Percentiles rank a stretch among this genome's conserved stretches.
phyloP scores from a whole-genome alignment of 2,888 invertebrate genomes.

The Andrena dorsata region DNA sequence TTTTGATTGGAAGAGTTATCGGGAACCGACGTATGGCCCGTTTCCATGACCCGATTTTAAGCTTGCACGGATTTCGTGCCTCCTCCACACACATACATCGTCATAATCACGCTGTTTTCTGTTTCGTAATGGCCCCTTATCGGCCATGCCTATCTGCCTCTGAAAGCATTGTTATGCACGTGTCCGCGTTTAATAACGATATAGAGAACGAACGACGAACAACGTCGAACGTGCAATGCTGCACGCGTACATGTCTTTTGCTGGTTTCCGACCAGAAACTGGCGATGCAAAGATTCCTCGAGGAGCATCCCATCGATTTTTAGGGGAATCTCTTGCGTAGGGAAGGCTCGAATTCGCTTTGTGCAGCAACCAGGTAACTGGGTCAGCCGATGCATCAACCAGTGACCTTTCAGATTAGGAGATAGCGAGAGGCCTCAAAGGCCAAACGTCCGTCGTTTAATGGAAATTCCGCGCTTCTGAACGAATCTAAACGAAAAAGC shows the following conservation, averaged over 20 bases:
- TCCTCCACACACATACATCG: constrained; percentile 7
- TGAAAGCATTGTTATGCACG: constrained; percentile 32
- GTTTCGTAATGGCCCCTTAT: constrained; percentile 59
- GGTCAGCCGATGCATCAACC: constrained; percentile 65
- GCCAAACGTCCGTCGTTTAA: constrained; percentile 55
- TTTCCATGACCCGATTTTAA: constrained; percentile 66
- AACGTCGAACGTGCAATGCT: neutral
- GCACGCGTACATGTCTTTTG: neutral
- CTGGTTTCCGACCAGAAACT: neutral
- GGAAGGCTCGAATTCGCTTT: constrained; percentile 42
- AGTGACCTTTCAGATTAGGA: constrained; percentile 61
- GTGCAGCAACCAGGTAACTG: constrained; percentile 54
- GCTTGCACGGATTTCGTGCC: constrained; percentile 46
- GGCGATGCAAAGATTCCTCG: neutral
- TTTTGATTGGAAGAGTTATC: constrained; percentile 53
- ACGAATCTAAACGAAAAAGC: constrained; percentile 25
- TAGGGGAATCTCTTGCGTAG: constrained; percentile 45
- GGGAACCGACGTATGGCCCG: constrained; percentile 32
- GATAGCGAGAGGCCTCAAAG: constrained; percentile 57
- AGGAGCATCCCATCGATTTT: constrained; percentile 41
- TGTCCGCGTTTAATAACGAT: constrained; percentile 1
- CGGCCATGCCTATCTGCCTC: constrained; percentile 26
- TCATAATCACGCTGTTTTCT: constrained; percentile 46
- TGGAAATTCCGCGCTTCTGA: constrained; percentile 28
- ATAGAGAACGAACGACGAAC: neutral